These are phyloP conservation scores for Muraenolepis orangiensis DNA, from an alignment of 2,797 vertebrate species.

Conservation along the genomic window DNA sequence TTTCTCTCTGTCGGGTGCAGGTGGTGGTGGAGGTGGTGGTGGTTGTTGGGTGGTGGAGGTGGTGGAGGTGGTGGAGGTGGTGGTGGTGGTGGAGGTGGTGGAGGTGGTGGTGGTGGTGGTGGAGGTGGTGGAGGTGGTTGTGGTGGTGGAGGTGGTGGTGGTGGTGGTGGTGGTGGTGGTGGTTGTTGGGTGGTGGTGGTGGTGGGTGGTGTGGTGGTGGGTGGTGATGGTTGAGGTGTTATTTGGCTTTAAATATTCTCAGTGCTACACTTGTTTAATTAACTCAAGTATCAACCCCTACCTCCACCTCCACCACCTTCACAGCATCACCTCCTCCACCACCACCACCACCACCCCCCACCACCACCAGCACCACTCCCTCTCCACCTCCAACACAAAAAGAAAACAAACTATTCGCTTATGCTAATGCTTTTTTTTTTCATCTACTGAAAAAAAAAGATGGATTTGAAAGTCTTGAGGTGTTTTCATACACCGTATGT, in stretches of 20 bases:
- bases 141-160: no score
- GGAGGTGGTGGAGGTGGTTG: no score
- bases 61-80: no score
- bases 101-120: no score
- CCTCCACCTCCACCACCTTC: not conserved
- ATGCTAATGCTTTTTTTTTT: not conserved
- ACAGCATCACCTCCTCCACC: not conserved
- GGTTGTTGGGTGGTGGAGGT: no score
- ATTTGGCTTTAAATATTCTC: not conserved
- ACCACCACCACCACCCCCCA: not conserved
- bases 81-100: no score
- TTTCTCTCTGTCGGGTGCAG: not conserved
- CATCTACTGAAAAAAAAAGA: not conserved
- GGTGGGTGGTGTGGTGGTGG: not conserved
- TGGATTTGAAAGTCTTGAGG: not conserved
- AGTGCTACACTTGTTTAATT: constrained; percentile 24
- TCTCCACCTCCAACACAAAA: no score
- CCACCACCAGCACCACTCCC: not conserved
- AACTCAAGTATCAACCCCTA: constrained; percentile 29
- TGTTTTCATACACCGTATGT: not conserved
- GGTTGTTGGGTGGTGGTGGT: no score
- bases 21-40: no score
- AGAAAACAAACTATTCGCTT: not conserved
- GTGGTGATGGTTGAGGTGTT: not conserved
- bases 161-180: no score